Evolutionary conservation across 2,113 vertebrate species (phyloP).

Genomic region (Ascaphus truei): DNA sequence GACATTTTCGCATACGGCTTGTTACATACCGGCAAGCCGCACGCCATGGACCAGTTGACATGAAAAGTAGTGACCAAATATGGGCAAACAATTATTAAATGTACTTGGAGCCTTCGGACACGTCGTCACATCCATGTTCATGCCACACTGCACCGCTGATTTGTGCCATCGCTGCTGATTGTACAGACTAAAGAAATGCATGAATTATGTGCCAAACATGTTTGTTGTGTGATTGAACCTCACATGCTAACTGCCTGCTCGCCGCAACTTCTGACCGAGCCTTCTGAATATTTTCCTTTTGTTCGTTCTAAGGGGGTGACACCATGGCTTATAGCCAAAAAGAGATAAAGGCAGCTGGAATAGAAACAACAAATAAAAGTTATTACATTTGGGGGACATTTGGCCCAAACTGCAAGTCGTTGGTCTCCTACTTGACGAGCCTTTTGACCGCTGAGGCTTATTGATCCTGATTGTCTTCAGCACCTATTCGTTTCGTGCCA

Average conservation of each 20-base stretch:
- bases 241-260: conserved; percentile 50
- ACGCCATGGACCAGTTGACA: conserved; percentile 69
- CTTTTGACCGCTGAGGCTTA: conserved; percentile 41
- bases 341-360: conserved; percentile 62
- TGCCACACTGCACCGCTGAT: conserved; percentile 52
- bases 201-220: conserved; percentile 69
- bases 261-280: conserved; percentile 48
- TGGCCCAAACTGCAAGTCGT: conserved; percentile 57
- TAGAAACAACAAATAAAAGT: conserved; percentile 28
- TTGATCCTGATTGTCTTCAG: conserved; percentile 40
- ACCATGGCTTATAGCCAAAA: conserved; percentile 96
- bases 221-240: conserved; percentile 62
- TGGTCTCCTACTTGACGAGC: conserved; percentile 55
- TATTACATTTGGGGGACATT: conserved; percentile 75
- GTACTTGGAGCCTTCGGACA: conserved; percentile 50
- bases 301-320: conserved; percentile 90
- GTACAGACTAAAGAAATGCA: conserved; percentile 76
- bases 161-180: conserved; percentile 52
- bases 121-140: conserved; percentile 49
- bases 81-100: conserved; percentile 56
- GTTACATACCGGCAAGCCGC: conserved; percentile 67
- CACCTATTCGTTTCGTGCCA: conserved; percentile 54
- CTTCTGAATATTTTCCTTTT: conserved; percentile 62
- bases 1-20: conserved; percentile 48
- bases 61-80: conserved; percentile 73